A percentile compares a stretch with the other conserved stretches of the same genome.
Evolutionary conservation across 2,888 invertebrate genomes (phyloP).

Genomic region (Cheilosia vernalis): DNA sequence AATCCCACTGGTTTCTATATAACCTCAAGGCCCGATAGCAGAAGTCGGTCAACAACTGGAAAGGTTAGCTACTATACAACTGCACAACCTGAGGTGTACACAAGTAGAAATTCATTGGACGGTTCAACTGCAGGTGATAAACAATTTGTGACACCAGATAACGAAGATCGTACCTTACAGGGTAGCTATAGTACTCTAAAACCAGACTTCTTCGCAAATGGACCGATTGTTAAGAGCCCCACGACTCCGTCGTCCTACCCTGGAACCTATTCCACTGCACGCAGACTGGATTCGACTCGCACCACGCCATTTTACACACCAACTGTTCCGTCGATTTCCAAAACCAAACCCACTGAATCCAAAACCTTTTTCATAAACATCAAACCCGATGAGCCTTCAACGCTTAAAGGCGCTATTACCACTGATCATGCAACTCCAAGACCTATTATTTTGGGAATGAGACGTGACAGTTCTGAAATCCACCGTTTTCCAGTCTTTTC

Average conservation of each 20-base stretch:
- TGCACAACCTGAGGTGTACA: slow-evolving; percentile 34
- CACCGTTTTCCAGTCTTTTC: slow-evolving; percentile 59
- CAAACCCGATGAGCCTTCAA: slow-evolving; percentile 54
- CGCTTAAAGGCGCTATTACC: slow-evolving; percentile 39
- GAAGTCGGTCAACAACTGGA: slow-evolving; percentile 21
- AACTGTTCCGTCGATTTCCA: slow-evolving; percentile 81
- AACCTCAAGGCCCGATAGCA: slow-evolving; percentile 40
- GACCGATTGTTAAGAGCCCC: slow-evolving; percentile 69
- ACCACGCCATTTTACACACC: slow-evolving; percentile 83
- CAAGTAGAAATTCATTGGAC: slow-evolving; percentile 50
- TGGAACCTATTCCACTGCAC: slow-evolving; percentile 81
- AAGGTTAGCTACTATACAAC: slow-evolving; percentile 41
- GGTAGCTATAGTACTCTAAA: slow-evolving; percentile 28
- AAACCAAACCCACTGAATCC: slow-evolving; percentile 79
- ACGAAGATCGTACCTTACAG: slow-evolving; percentile 9
- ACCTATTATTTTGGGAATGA: slow-evolving; percentile 79
- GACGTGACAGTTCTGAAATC: slow-evolving; percentile 77
- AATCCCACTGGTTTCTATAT: slow-evolving; percentile 39
- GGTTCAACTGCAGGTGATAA: slow-evolving; percentile 11
- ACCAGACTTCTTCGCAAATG: slow-evolving; percentile 57
- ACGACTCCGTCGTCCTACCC: slow-evolving; percentile 78
- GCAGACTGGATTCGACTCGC: slow-evolving; percentile 80
- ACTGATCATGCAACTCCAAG: slow-evolving; percentile 77
- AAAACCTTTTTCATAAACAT: slow-evolving; percentile 78
- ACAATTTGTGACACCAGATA: slow-evolving; percentile 48